Conservation (phyloP, 2,113 vertebrate genomes). For the Bettongia penicillata region DNA sequence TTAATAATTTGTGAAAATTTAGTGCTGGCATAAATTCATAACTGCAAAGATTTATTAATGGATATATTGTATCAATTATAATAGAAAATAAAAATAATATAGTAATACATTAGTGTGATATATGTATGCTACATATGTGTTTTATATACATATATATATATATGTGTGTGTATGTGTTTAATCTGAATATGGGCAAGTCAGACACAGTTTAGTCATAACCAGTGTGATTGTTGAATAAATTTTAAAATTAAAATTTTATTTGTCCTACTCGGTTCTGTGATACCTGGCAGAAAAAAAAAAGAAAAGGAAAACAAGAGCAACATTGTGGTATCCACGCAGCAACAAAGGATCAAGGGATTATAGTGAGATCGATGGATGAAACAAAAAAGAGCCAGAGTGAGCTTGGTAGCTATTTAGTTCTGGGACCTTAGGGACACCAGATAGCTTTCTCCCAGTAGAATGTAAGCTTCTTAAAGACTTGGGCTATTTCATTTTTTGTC, state of each 20-base stretch:
- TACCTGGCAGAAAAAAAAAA: not conserved
- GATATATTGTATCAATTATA: not conserved
- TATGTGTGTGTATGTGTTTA: not conserved
- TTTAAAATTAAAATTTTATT: not conserved
- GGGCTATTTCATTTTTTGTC: not conserved
- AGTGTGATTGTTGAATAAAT: slow-evolving; percentile 28
- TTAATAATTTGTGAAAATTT: slow-evolving; percentile 54
- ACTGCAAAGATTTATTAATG: slow-evolving; percentile 26
- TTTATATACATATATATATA: too few species aligned
- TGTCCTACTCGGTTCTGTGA: not conserved
- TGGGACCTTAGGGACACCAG: not conserved
- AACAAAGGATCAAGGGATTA: not conserved
- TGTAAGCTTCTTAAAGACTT: not conserved
- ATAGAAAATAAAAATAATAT: too few species aligned
- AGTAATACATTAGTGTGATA: too few species aligned
- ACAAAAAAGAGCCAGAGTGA: not conserved
- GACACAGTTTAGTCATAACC: slow-evolving; percentile 5
- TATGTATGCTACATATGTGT: too few species aligned
- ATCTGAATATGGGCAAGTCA: slow-evolving; percentile 25
- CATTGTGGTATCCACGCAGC: not conserved
- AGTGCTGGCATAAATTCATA: not conserved
- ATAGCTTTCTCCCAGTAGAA: not conserved
- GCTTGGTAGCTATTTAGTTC: not conserved
- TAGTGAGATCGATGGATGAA: not conserved
- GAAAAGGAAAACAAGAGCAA: not conserved